These are phyloP conservation scores for Eugnorisma glareosa DNA, from an alignment of 2,888 invertebrate genomes.

Conservation along the genomic window DNA sequence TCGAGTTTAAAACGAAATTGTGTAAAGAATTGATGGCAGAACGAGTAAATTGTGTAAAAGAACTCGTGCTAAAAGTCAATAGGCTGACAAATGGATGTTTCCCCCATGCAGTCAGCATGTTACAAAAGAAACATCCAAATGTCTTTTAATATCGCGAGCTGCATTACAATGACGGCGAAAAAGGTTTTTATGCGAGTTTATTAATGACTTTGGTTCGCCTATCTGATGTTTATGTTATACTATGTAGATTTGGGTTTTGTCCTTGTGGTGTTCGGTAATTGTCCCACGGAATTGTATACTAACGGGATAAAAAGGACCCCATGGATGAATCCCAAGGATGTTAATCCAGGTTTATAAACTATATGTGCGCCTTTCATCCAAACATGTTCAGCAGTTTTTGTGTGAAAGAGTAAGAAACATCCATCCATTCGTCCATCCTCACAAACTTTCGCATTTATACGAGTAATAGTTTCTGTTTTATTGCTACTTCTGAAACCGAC, in stretches of 20 bases:
- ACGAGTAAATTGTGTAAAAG: slow-evolving; percentile 55
- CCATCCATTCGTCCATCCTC: not conserved
- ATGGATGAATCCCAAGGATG: too few species aligned
- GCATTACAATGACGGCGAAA: slow-evolving; percentile 59
- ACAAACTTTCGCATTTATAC: not conserved
- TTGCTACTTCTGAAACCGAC: not conserved
- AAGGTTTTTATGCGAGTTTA: slow-evolving; percentile 45
- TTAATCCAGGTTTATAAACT: not conserved
- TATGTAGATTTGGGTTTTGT: not conserved
- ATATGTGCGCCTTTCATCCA: not conserved
- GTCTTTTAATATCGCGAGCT: slow-evolving; percentile 59
- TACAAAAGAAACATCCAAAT: slow-evolving; percentile 63
- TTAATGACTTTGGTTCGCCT: slow-evolving; percentile 41
- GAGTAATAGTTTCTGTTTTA: not conserved
- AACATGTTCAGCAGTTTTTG: not conserved
- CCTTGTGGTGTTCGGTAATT: not conserved
- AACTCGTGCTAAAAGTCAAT: slow-evolving; percentile 66
- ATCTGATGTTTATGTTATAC: not conserved
- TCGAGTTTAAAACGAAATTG: slow-evolving; percentile 48
- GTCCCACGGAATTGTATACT: not conserved
- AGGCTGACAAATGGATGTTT: slow-evolving; percentile 64
- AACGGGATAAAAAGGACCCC: not conserved
- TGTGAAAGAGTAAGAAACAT: not conserved
- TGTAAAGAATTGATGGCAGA: slow-evolving; percentile 49
- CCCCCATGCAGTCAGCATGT: slow-evolving; percentile 49